A percentile compares a stretch with the other conserved stretches of the same genome.
Evolutionary conservation across 2,113 vertebrate species (phyloP).

Genomic region (Nycticryphes semicollaris): DNA sequence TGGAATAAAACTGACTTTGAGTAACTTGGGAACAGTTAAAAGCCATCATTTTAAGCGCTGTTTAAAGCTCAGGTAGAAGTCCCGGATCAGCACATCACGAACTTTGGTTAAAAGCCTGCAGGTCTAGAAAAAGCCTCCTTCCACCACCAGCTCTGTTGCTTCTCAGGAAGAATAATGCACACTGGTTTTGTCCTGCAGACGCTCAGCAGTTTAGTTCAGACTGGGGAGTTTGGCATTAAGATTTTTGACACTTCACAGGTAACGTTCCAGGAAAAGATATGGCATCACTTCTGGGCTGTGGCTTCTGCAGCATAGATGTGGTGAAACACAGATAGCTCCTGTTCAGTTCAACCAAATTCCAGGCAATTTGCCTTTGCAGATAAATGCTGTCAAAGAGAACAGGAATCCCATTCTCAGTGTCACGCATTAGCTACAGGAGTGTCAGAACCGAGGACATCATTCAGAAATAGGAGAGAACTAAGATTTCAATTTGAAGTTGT

Average conservation of each 20-base stretch:
- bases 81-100: background rate
- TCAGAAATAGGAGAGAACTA: background rate
- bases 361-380: background rate
- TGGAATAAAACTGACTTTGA: background rate
- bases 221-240: background rate
- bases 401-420: background rate
- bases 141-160: background rate
- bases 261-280: background rate
- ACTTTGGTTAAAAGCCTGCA: background rate
- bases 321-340: fast-evolving
- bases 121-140: background rate
- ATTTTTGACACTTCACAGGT: background rate
- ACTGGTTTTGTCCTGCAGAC: background rate
- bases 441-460: background rate
- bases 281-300: background rate
- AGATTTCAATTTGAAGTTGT: background rate
- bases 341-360: background rate
- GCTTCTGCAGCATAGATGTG: background rate
- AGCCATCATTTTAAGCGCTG: background rate
- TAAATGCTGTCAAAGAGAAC: background rate
- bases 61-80: background rate
- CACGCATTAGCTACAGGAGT: background rate
- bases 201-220: background rate
- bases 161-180: background rate
- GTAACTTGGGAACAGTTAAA: background rate